These are phyloP conservation scores for Myotis pilosus DNA, from an alignment of 2,797 vertebrate species.

Conservation along the genomic window DNA sequence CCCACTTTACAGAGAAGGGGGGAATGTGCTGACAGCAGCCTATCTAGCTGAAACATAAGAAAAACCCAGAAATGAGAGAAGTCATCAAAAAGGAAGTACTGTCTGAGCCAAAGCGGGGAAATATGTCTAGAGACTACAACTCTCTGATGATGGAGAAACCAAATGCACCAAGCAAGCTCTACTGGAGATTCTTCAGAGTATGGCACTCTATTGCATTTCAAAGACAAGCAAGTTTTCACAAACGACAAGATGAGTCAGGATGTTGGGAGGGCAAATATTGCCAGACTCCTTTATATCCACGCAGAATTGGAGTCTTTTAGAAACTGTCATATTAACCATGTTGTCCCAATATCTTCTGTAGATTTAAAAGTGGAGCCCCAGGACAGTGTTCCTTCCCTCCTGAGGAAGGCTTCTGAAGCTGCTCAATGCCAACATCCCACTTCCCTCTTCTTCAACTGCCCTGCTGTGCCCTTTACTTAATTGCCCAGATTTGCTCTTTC, in stretches of 20 bases:
- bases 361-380: not conserved
- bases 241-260: not conserved
- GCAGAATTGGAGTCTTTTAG: not conserved
- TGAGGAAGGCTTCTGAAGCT: not conserved
- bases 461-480: not conserved
- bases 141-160: slow-evolving; percentile 49
- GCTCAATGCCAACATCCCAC: not conserved
- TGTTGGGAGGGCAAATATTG: not conserved
- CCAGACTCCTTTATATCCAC: not conserved
- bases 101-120: slow-evolving; percentile 46
- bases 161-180: slow-evolving; percentile 30
- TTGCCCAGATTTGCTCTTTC: not conserved
- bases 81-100: slow-evolving; percentile 58
- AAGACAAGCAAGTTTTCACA: not conserved
- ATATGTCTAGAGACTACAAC: slow-evolving; percentile 46
- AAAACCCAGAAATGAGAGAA: slow-evolving; percentile 30
- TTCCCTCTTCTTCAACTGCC: not conserved
- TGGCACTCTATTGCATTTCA: not conserved
- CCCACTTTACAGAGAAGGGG: not conserved
- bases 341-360: not conserved
- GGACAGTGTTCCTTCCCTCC: not conserved
- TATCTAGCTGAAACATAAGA: slow-evolving; percentile 62
- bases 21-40: slow-evolving; percentile 49
- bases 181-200: not conserved
- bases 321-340: not conserved